Conservation (phyloP, 2,797 vertebrate genomes). For the Hipposideros larvatus region DNA sequence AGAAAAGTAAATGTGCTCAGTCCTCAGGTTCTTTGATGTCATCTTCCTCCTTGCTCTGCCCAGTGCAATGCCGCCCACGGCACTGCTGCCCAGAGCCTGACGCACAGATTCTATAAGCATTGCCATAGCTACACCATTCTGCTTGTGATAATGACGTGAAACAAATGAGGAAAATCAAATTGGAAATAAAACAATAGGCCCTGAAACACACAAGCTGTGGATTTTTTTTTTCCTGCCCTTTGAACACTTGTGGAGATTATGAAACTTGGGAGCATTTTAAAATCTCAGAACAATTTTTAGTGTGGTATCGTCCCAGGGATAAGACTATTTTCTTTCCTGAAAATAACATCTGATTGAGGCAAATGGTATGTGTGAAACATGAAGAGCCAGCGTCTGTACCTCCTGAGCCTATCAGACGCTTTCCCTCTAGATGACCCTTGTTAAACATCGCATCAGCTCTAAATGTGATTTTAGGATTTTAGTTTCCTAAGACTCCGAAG, state of each 20-base stretch:
- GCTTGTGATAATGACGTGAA: background rate
- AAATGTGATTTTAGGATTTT: slow-evolving; percentile 65
- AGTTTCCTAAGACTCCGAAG: slow-evolving; percentile 39
- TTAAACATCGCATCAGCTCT: slow-evolving; percentile 35
- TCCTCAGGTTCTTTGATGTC: slow-evolving; percentile 74
- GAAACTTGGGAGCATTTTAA: slow-evolving; percentile 15
- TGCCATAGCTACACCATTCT: slow-evolving; percentile 42
- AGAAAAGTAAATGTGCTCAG: slow-evolving; percentile 72
- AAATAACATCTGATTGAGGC: slow-evolving; percentile 67
- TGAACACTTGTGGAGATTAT: background rate
- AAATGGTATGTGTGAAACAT: background rate
- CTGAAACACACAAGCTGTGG: background rate
- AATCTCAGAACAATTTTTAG: slow-evolving; percentile 18
- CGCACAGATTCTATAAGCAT: slow-evolving; percentile 26
- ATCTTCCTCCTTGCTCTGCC: slow-evolving; percentile 32
- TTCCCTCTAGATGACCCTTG: slow-evolving; percentile 61
- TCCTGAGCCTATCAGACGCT: slow-evolving; percentile 4
- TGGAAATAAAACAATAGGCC: background rate
- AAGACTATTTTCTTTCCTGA: slow-evolving; percentile 41
- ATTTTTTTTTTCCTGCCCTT: background rate
- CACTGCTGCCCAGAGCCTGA: background rate
- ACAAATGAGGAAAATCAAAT: slow-evolving; percentile 36
- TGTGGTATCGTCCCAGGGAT: background rate
- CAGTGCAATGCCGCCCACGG: background rate
- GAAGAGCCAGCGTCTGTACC: background rate